These are phyloP conservation scores for Intellagama lesueurii DNA, from an alignment of 2,797 vertebrate genomes.

Conservation along the genomic window DNA sequence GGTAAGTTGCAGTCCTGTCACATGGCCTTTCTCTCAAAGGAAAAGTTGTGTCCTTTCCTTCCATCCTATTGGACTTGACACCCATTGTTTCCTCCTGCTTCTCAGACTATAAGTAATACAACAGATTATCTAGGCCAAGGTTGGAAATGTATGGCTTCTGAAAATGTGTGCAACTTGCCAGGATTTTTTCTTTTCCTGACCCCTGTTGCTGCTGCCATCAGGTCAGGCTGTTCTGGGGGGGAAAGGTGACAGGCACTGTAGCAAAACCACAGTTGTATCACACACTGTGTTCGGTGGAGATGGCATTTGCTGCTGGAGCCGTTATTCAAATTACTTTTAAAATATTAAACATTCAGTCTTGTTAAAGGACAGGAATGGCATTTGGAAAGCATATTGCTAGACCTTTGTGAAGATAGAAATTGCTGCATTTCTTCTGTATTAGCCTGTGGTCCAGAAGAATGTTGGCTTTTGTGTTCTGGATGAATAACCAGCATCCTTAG, in stretches of 20 bases:
- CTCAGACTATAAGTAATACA: neutral
- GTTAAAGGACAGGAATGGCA: neutral
- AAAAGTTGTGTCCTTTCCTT: neutral
- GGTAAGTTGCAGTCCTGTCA: slow-evolving; percentile 73
- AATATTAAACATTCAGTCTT: neutral
- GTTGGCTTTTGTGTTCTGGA: neutral
- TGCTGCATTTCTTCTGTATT: neutral
- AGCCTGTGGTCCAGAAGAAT: neutral
- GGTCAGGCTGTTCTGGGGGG: neutral
- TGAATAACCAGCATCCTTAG: neutral
- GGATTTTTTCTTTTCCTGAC: neutral
- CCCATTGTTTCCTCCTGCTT: neutral
- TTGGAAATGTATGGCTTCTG: neutral
- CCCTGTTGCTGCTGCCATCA: too few species aligned
- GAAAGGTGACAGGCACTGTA: too few species aligned
- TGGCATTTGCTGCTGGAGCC: neutral
- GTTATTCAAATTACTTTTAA: neutral
- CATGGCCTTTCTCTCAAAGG: slow-evolving; percentile 9
- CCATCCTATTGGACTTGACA: neutral
- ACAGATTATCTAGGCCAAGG: neutral
- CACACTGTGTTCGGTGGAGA: neutral
- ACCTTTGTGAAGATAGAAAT: neutral
- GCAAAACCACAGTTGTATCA: neutral
- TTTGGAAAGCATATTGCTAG: neutral
- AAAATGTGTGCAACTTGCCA: neutral